Percentiles rank a stretch among this genome's conserved stretches.
Evolutionary conservation across 1,140 invertebrate genomes (phyloP).

Genomic region (honey bee (Apis mellifera)): DNA sequence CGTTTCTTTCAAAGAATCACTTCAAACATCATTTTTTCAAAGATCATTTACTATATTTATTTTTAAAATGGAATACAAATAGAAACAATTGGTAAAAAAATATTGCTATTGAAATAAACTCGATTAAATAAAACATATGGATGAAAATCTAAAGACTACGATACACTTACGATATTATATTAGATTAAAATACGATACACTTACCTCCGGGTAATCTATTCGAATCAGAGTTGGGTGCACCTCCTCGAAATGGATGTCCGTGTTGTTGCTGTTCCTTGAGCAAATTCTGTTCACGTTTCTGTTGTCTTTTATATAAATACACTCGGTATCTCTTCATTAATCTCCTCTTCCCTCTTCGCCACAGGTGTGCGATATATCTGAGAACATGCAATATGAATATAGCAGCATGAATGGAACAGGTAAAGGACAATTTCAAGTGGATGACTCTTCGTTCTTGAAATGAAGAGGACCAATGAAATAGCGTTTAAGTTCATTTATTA

Average conservation of each 20-base stretch:
- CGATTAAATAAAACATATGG: neutral
- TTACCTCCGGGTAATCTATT: constrained; percentile 59
- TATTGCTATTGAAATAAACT: too few relatives aligned
- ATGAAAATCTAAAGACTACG: neutral
- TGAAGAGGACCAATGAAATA: neutral
- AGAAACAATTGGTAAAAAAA: too few relatives aligned
- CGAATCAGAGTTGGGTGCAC: constrained; percentile 32
- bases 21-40: too few relatives aligned
- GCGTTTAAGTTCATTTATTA: neutral
- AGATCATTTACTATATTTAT: too few relatives aligned
- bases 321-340: constrained; percentile 90
- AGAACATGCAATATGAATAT: neutral
- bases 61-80: too few relatives aligned
- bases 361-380: constrained; percentile 94
- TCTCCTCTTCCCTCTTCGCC: constrained; percentile 91
- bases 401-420: neutral
- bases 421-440: neutral
- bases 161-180: constrained; percentile 50
- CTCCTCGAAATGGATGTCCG: constrained; percentile 68
- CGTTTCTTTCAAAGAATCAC: too few relatives aligned
- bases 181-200: too few relatives aligned
- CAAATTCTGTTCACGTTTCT: constrained; percentile 84
- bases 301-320: constrained; percentile 85
- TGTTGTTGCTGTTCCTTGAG: constrained; percentile 71
- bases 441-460: neutral